Evolutionary conservation across 30 jellyfish, hydroid and myxozoan genomes (phyloP).

Genomic region (Pseudorhiza aurosa): DNA sequence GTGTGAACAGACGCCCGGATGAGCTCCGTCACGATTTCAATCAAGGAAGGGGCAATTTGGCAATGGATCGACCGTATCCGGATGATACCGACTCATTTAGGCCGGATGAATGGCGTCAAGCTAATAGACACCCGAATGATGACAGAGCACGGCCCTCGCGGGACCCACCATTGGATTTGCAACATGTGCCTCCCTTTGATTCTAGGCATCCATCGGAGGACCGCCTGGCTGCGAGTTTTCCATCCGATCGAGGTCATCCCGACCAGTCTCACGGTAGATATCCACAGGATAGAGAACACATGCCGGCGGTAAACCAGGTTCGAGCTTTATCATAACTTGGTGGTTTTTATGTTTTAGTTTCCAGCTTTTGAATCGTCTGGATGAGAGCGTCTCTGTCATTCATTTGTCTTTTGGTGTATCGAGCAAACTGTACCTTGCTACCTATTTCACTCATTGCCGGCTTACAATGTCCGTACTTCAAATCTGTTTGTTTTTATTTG

Average conservation of each 20-base stretch:
- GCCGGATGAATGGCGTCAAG: slow-evolving; percentile 19
- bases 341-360: too few relatives aligned
- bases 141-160: background rate
- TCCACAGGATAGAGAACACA: slow-evolving; percentile 9
- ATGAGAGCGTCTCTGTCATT: too few relatives aligned
- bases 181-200: slow-evolving; percentile 10
- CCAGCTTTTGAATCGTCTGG: too few relatives aligned
- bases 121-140: background rate
- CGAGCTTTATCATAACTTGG: too few relatives aligned
- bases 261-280: slow-evolving; percentile 20
- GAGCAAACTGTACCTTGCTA: too few relatives aligned
- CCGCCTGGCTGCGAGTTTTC: background rate
- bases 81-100: slow-evolving; percentile 10
- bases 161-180: background rate
- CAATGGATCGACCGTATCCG: background rate
- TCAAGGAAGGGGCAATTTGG: background rate
- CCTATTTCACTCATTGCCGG: too few relatives aligned
- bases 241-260: slow-evolving; percentile 29
- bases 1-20: background rate
- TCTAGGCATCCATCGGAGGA: background rate
- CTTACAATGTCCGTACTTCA: too few relatives aligned
- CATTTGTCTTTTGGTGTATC: too few relatives aligned
- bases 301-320: slow-evolving; percentile 23
- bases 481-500: background rate
- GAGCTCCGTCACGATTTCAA: slow-evolving; percentile 24